Evolutionary conservation across 2,888 invertebrate species (phyloP).

Genomic region (Caenorhabditis uteleia): DNA sequence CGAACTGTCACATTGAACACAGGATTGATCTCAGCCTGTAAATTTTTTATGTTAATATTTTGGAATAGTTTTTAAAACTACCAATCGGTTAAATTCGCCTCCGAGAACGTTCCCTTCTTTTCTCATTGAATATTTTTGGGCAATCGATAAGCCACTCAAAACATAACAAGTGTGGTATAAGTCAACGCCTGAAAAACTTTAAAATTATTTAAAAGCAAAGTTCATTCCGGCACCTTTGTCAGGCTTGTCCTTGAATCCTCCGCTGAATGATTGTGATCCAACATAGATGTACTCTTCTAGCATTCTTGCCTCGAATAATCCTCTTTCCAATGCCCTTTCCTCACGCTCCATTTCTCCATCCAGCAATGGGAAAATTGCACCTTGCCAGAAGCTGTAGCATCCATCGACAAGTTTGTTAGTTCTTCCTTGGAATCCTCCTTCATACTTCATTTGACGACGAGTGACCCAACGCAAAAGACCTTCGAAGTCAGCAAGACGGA

Average conservation of each 20-base stretch:
- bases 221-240: constrained; percentile 76
- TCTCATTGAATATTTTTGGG: constrained; percentile 77
- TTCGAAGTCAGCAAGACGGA: constrained; percentile 45
- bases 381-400: constrained; percentile 99
- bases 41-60: neutral
- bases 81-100: constrained; percentile 44
- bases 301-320: constrained; percentile 71
- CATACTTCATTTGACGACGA: constrained; percentile 87
- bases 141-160: constrained; percentile 89
- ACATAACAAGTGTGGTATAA: constrained; percentile 97
- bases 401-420: constrained; percentile 98
- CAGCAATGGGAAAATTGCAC: constrained; percentile 79
- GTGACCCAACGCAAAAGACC: constrained; percentile 76
- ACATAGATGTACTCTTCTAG: constrained; percentile 92
- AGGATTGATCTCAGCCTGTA: constrained; percentile 47
- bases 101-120: constrained; percentile 46
- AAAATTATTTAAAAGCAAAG: constrained; percentile 4
- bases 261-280: constrained; percentile 82
- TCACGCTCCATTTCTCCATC: constrained; percentile 47
- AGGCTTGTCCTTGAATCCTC: constrained; percentile 94
- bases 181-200: constrained; percentile 78
- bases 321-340: constrained; percentile 16
- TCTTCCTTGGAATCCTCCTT: constrained; percentile 84
- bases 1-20: constrained; percentile 54
- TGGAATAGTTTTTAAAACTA: constrained; percentile 31